Evolutionary conservation across 2,888 invertebrate genomes (phyloP), one percentile per base, ranked within the genome.

Genomic region (Anticlea derivata): DNA sequence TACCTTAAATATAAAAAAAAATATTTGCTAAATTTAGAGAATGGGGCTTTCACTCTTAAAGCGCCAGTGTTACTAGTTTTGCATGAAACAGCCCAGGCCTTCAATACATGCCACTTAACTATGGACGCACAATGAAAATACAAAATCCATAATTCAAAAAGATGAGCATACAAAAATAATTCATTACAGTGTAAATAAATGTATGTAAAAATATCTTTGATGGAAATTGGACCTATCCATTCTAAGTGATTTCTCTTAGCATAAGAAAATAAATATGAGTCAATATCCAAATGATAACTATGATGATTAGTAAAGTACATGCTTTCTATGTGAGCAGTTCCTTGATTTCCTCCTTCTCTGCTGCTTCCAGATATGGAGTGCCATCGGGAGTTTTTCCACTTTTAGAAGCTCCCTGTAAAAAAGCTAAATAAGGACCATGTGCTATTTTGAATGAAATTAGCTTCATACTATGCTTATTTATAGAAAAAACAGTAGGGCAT

Each of bases 281-380:
- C 61, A 74, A 71, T n/a, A n/a, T 74, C 37, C 60, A 59, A 66
- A 63, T 59, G 60, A 52, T 60, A 57, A 61, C 58, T 50, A 52
- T 55, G 62, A 59, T 59, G 58, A 47, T 60, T 56, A 48, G 43
- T 55, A 39, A 33, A 27, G 22, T 58, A 44, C 30, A 59, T 58
- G 33, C 47, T 68, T 11, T 70, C 63, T 90, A 87, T 87, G 86
- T 83, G 55, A 90, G 77, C 40, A 98, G 92, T 72, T 94, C 93
- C 86, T 96, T 96, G 70, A 98, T 98, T 87, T 98, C 98, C 61
- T 95, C 95, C 76, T 95, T 97, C 80, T 98, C 98, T 23, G 98
- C 97, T 50, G 96, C 96, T 72, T 98, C 96, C 54, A 96, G 77
- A 83, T 98, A 98, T 63, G 94, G 94, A 58, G 93, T 94, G 7